Evolutionary conservation across 2,888 invertebrate species (phyloP), one percentile per base, ranked within the genome.

Genomic region (Drosophila gaucha): DNA sequence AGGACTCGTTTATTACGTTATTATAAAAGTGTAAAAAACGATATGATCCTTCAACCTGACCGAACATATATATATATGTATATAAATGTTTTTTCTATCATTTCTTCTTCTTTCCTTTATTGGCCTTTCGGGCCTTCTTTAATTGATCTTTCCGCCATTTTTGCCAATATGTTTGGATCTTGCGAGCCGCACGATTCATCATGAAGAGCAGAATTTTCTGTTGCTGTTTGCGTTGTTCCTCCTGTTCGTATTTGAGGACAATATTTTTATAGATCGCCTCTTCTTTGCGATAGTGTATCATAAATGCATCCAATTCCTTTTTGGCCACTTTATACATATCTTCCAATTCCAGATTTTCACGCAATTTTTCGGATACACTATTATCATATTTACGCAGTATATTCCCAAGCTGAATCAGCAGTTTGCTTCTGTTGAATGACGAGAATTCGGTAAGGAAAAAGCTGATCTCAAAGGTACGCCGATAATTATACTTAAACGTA

Each of bases 171-270:
- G 76, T 72, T 44, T 92, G 92, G 16, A 92, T 90, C 20, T 82
- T 84, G 14, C 78, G 78, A 2, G 91, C 92, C 0, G 92, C 90
- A 1, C 92, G 88, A 62, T 91, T 91, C 86, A 91, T 89, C 89
- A 92, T 90, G 46, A 92, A 92, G 0, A 90, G 55, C 9, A 89
- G 54, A 6, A 92, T 66, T 46, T 86, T 89, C 9, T 89, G 75
- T 30, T 91, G 90, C 12, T 90, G 91, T 8, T 79, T 66, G 0
- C 74, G 77, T 0, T 76, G 79, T 50, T 91, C 91, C 51, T 90
- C 90, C 16, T 84, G 74, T 18, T 89, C 80, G 14, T 89, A 90
- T 35, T 74, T 66, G 1, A 73, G 36, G 1, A 90, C 84, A 14
- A 91, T 74, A 0, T 69, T 59, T 3, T 76, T 80, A 54, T 90